Percentiles rank a stretch among this genome's conserved stretches.
phyloP scores from a whole-genome alignment of 1,140 invertebrate species.

The Drosophila paulistorum region DNA sequence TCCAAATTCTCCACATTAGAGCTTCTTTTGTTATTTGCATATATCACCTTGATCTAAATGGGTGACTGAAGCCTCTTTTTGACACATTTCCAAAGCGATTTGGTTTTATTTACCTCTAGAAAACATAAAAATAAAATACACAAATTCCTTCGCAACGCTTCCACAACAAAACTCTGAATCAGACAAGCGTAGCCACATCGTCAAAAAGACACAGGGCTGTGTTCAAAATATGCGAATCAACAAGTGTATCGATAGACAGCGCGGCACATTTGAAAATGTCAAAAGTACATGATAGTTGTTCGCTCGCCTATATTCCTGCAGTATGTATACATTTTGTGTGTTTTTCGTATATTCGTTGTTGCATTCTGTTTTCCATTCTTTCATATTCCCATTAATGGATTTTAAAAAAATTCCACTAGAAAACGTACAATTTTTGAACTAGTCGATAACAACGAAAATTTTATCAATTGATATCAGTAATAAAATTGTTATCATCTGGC shows the following conservation, averaged over 20 bases:
- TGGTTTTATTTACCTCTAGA: slow-evolving; percentile 59
- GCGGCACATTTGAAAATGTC: too few species aligned
- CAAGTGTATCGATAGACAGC: slow-evolving; percentile 34
- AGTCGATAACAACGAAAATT: too few species aligned
- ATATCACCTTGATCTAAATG: too few species aligned
- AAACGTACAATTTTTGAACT: too few species aligned
- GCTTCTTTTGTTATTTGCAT: neutral
- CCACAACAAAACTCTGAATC: slow-evolving; percentile 66
- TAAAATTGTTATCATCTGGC: neutral
- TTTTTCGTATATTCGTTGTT: too few species aligned
- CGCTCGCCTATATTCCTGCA: too few species aligned
- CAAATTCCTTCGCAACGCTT: slow-evolving; percentile 55
- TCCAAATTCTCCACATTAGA: neutral
- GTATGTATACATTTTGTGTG: too few species aligned
- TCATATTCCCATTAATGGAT: too few species aligned
- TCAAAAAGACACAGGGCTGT: neutral
- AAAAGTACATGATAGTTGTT: too few species aligned
- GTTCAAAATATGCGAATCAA: slow-evolving; percentile 39
- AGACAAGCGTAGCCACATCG: slow-evolving; percentile 35
- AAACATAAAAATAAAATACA: slow-evolving; percentile 29
- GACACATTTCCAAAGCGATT: neutral
- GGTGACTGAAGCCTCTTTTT: neutral
- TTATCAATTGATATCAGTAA: too few species aligned
- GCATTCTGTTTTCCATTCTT: too few species aligned
- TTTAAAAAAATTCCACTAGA: too few species aligned